phyloP scores from a whole-genome alignment of 2,888 invertebrate species.

The Phymatocera aterrima region DNA sequence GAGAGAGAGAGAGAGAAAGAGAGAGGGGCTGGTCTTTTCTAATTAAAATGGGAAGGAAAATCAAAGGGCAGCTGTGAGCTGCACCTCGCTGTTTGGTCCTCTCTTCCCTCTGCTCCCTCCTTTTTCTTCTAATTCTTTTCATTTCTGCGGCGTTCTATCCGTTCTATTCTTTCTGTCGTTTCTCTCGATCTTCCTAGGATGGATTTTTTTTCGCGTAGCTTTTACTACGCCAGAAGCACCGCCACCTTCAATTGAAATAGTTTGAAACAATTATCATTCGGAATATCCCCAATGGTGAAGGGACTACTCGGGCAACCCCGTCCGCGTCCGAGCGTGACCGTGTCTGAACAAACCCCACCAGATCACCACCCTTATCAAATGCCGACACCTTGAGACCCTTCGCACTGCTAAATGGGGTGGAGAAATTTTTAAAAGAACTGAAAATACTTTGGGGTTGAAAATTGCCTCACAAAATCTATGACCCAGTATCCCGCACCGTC shows the following conservation, averaged over 20 bases:
- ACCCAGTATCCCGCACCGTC: not conserved
- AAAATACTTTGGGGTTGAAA: constrained; percentile 30
- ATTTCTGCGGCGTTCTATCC: not conserved
- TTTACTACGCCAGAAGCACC: not conserved
- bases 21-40: not conserved
- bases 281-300: constrained; percentile 42
- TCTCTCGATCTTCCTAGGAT: no score
- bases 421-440: constrained; percentile 21
- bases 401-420: constrained; percentile 34
- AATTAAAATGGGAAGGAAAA: constrained; percentile 1
- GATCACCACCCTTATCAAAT: constrained; percentile 41
- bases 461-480: not conserved
- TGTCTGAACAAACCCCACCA: constrained; percentile 35
- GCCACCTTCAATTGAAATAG: constrained; percentile 67
- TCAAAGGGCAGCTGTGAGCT: not conserved
- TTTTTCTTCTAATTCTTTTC: not conserved
- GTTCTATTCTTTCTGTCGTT: no score
- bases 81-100: not conserved
- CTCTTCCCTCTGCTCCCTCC: not conserved
- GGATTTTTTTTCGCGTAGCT: not conserved
- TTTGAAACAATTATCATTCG: constrained; percentile 68
- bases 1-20: not conserved
- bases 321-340: not conserved
- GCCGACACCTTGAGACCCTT: constrained; percentile 35
- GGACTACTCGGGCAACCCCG: not conserved